Evolutionary conservation across 2,113 vertebrate species (phyloP).

Genomic region (Macaca nemestrina): DNA sequence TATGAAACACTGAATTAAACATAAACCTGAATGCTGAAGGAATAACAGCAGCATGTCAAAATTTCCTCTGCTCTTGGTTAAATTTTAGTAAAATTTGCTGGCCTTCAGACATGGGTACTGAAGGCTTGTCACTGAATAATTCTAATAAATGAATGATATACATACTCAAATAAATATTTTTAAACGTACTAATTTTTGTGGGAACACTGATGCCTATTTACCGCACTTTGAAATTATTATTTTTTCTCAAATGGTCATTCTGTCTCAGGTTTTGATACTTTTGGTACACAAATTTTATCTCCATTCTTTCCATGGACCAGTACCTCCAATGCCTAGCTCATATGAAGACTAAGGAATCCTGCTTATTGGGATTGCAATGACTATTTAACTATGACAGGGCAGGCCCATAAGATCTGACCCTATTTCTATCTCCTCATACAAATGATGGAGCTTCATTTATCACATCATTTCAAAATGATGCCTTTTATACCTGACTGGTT

Average conservation of each 20-base stretch:
- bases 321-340: background rate
- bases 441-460: constrained; percentile 50
- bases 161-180: background rate
- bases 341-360: background rate
- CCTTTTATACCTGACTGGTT: constrained; percentile 62
- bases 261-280: background rate
- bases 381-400: background rate
- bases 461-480: constrained; percentile 61
- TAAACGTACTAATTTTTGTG: background rate
- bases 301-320: background rate
- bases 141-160: background rate
- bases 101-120: background rate
- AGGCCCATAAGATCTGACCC: constrained; percentile 28
- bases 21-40: constrained; percentile 1
- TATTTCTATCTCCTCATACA: constrained; percentile 43
- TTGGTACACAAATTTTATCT: background rate
- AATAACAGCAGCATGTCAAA: constrained; percentile 22
- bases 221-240: background rate
- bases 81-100: constrained; percentile 46
- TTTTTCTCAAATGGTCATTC: constrained; percentile 2
- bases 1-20: constrained; percentile 67
- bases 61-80: background rate
- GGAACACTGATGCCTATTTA: background rate
- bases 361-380: background rate
- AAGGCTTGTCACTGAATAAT: background rate